Percentiles rank a stretch among this genome's conserved stretches.
Evolutionary conservation across 2,797 vertebrate genomes (phyloP).

Genomic region (Syngnathus acus): DNA sequence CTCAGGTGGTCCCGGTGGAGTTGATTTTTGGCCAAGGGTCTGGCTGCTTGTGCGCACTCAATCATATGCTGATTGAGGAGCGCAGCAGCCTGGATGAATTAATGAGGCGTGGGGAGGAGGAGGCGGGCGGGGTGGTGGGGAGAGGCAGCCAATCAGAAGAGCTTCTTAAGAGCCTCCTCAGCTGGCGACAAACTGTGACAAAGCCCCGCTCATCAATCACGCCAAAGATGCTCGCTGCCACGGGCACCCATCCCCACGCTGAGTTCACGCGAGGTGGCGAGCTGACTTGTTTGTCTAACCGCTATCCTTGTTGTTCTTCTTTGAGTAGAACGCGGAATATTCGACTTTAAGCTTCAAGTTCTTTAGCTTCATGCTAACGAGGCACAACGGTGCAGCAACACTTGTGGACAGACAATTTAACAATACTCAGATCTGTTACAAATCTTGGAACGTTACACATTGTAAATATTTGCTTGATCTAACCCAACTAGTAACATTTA

Average conservation of each 20-base stretch:
- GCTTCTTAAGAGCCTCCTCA: constrained; percentile 38
- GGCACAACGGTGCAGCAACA: no score
- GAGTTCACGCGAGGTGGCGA: constrained; percentile 9
- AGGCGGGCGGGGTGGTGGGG: constrained; percentile 3
- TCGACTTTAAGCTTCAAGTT: no score
- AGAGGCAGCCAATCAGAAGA: constrained; percentile 49
- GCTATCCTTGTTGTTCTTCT: not conserved
- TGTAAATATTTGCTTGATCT: no score
- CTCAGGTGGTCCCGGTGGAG: constrained; percentile 10
- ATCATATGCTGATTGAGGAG: constrained; percentile 50
- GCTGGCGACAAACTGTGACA: constrained; percentile 47
- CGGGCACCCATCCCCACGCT: not conserved
- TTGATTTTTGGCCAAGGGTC: constrained; percentile 11
- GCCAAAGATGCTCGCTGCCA: constrained; percentile 14
- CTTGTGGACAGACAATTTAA: no score
- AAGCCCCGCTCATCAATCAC: constrained; percentile 55
- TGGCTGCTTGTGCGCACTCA: constrained; percentile 20
- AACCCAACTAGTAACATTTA: no score
- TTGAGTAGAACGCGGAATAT: not conserved
- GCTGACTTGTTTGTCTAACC: not conserved
- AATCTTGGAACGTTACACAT: no score
- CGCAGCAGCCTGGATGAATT: constrained; percentile 45
- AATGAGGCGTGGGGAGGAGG: constrained; percentile 50
- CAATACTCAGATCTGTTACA: no score
- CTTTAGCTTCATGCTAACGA: no score